Evolutionary conservation across 1,140 invertebrate species (phyloP).

Genomic region (Streblospio benedicti): DNA sequence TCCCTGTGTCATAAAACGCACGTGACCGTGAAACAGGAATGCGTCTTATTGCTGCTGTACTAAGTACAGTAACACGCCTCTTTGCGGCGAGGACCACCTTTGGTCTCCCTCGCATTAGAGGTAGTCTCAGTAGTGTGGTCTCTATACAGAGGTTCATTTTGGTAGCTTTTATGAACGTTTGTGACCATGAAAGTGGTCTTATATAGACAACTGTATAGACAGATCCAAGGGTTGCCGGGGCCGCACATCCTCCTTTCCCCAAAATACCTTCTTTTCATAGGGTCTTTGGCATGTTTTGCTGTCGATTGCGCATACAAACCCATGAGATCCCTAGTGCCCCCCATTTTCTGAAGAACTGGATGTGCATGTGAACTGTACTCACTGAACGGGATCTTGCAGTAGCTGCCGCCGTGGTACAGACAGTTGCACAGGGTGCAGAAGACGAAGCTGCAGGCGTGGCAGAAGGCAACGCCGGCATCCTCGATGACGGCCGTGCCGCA

Average conservation of each 20-base stretch:
- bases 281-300: background rate
- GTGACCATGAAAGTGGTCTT: slow-evolving; percentile 56
- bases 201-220: slow-evolving; percentile 21
- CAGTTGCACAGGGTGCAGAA: slow-evolving; percentile 60
- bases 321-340: too few species aligned
- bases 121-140: too few species aligned
- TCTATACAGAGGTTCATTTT: too few species aligned
- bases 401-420: slow-evolving; percentile 60
- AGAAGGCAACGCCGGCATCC: slow-evolving; percentile 52
- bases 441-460: slow-evolving; percentile 55
- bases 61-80: too few species aligned
- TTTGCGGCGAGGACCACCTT: too few species aligned
- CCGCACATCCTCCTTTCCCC: background rate
- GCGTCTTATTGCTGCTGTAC: too few species aligned
- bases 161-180: too few species aligned
- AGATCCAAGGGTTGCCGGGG: background rate
- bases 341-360: background rate
- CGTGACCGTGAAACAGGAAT: too few species aligned
- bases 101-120: too few species aligned
- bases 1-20: too few species aligned
- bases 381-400: slow-evolving; percentile 50
- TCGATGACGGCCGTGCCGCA: slow-evolving; percentile 53
- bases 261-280: too few species aligned
- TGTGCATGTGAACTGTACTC: background rate
- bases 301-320: background rate